Conservation (phyloP, 2,888 invertebrate genomes). For the Dendrolimus houi region DNA sequence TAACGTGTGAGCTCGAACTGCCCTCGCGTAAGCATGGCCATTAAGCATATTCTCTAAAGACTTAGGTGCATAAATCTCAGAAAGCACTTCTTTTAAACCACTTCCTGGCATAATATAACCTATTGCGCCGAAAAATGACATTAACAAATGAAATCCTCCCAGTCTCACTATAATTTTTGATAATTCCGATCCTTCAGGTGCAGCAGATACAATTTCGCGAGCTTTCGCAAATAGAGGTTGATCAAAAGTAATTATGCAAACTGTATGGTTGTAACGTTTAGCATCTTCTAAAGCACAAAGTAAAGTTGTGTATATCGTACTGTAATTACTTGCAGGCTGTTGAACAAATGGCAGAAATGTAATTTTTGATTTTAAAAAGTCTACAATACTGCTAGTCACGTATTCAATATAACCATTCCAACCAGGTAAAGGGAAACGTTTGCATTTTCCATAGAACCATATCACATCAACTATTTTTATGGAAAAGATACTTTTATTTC, state of each 20-base stretch:
- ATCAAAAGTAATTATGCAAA: conserved; percentile 28
- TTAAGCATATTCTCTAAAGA: conserved; percentile 31
- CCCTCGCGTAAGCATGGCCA: conserved; percentile 18
- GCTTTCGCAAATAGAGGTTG: conserved; percentile 32
- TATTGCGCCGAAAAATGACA: conserved; percentile 6
- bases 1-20: not conserved
- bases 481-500: no score
- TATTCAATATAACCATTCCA: conserved; percentile 34
- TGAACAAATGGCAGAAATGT: conserved; percentile 16
- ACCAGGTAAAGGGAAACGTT: conserved; percentile 12
- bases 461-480: no score
- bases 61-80: conserved; percentile 19
- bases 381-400: no score
- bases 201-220: conserved; percentile 23
- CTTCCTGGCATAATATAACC: conserved; percentile 28
- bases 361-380: no score
- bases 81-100: conserved; percentile 22
- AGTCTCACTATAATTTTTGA: not conserved
- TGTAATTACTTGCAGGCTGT: conserved; percentile 15
- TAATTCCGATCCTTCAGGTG: conserved; percentile 11
- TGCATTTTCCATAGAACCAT: conserved; percentile 24
- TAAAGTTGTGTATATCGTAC: conserved; percentile 7
- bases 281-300: conserved; percentile 15
- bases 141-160: no score
- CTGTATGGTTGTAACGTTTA: conserved; percentile 9